Base-by-base conservation (phyloP, 2,797 vertebrate species). In the Centroberyx gerrardi region DNA sequence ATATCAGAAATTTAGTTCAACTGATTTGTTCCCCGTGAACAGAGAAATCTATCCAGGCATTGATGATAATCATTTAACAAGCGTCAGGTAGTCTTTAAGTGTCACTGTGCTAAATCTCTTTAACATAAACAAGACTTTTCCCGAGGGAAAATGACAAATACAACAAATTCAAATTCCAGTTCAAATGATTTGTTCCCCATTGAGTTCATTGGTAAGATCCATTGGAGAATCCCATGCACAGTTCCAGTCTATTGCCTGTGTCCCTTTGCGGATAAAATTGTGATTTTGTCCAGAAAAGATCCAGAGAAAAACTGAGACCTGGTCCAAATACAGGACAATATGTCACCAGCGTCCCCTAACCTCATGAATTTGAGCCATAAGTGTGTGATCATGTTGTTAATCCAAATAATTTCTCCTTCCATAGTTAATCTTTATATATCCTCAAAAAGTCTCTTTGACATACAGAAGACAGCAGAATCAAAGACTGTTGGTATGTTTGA, bases 231-330 rank as follows among this genome's bases (percentile, higher is more conserved):
- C 74, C 68, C 54, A 62, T 36, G 33, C 59, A 59, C 42, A 31
- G 44, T 58, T 78, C 71, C 74, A 61, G 28, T 68, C 5, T 17
- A 9, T 62, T 46, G 42, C 6, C n/a, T 73, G 9, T 61, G 49
- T 70, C 67, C n/a, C 27, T 38, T 31, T 17, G 42, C 55, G 46
- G 33, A 73, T 56, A 27, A 31, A 55, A 14, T 62, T 28, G 29
- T 66, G 28, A 38, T 22, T 72, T 65, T 49, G 69, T 88, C 74
- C 75, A 42, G 8, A 82, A 61, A 69, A 48, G 60, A 75, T 82
- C 68, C 51, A 69, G 61, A 69, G 42, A 62, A 73, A 74, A 54
- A 65, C 18, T 2, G 46, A 62, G 5, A 54, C 71, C 46, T 59
- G n/a, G 60, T 82, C 59, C 60, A 28, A 31, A 52, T n/a, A 62